Evolutionary conservation across 2,113 vertebrate species (phyloP), one percentile per base, ranked within the genome.

Genomic region (Buteo buteo): DNA sequence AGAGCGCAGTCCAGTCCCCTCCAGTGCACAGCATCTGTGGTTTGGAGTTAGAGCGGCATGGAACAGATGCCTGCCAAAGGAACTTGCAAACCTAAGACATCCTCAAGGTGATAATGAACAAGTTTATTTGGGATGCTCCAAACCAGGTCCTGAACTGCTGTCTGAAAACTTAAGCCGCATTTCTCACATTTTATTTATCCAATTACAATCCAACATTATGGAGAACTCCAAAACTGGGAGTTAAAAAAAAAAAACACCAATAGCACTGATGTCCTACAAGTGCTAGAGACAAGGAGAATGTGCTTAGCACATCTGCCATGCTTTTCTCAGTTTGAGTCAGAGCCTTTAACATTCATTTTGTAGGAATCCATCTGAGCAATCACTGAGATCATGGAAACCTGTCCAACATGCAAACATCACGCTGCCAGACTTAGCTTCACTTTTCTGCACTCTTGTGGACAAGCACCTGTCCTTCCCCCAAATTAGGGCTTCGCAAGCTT

Each of bases 71-170:
- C 71, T 86, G 65, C 47, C 69, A 92, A 71, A 70, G 11, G 18
- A 65, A 74, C 59, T 11, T 52, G 29, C 32, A 92, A 90, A 55
- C n/a, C 24, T 72, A 44, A 66, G 36, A 71, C 19, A 78, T 7
- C 13, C 36, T n/a, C 0, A 0, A 74, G 21, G 10, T 50, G 55
- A 67, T 40, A 52, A 54, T 3, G 20, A 90, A 58, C 13, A 18
- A 0, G 6, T n/a, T 66, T 62, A 78, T 57, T 19, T 32, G 55
- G 31, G 25, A 78, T 65, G n/a, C 49, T 89, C 28, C 72, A 93
- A 80, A 88, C 7, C 50, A 71, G 24, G 50, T 65, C 44, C 38
- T 61, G 59, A 92, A 59, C 24, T 62, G 49, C 50, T 12, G 17
- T 11, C 29, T 77, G 44, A 76, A 72, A 79, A 88, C 6, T 55